Evolutionary conservation across 1,140 invertebrate genomes (phyloP), one percentile per base, ranked within the genome.

Genomic region (Drusus annulatus): DNA sequence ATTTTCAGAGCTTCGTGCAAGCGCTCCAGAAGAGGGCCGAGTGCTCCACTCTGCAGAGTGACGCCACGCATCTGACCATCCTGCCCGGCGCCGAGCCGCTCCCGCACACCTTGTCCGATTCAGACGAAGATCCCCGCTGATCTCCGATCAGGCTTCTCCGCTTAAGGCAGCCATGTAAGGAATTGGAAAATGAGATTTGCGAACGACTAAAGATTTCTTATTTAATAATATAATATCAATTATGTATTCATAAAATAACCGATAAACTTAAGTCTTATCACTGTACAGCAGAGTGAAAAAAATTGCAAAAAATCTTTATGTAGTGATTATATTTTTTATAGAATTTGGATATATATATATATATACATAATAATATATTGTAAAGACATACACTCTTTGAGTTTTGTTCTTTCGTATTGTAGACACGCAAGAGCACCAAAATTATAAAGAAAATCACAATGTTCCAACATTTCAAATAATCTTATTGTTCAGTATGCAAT

Each of bases 11-110:
- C 85, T 96, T 95, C 86, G 94, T 96, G 13, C 94, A 95, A 86
- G 93, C 93, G 50, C 87, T 96, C 80, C 94, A 96, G 86, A 93
- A 94, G 86, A 94, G 93, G 78, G 92, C 93, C 79, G 94, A 94
- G 88, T 94, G 93, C 83, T 94, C 93, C 83, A 95, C 94, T 0
- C 89, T 95, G 69, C 93, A 94, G 85, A 94, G 93, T 54, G 94
- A 95, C 87, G 91, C 92, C 0, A 94, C 93, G 2, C 92, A 93
- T 85, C 90, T 94, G 10, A 94, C 94, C 23, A 94, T 88, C 50
- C 85, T 90, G 16, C 86, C 87, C 0, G 85, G 85, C 31, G 86
- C 87, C 54, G 86, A 86, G 77, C 87, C 94, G 1, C 88, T 87
- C 2, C 45, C 73, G 3, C 78, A 80, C 51, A 65, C 80, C 19